Percentiles rank a stretch among this genome's conserved stretches.
These are phyloP conservation scores for Pseudochromis fuscus DNA, from an alignment of 2,797 vertebrate species.

Conservation along the genomic window DNA sequence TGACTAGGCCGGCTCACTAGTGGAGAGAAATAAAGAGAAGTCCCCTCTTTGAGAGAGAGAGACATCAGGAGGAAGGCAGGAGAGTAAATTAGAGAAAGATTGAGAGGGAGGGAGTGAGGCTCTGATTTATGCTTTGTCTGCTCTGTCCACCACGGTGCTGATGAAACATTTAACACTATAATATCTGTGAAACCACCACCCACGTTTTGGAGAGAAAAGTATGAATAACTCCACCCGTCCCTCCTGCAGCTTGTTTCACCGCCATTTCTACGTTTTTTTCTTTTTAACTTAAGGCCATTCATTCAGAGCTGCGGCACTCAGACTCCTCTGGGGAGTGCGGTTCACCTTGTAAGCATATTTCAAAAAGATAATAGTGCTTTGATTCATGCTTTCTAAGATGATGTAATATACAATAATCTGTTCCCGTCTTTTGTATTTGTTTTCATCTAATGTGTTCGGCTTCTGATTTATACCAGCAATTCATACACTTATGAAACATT, in stretches of 20 bases:
- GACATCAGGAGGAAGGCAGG: slow-evolving; percentile 8
- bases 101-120: too few relatives aligned
- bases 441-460: slow-evolving; percentile 31
- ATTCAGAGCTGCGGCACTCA: slow-evolving; percentile 10
- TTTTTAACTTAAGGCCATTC: background rate
- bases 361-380: slow-evolving; percentile 41
- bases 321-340: background rate
- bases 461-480: slow-evolving; percentile 43
- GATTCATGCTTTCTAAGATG: slow-evolving; percentile 39
- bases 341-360: slow-evolving; percentile 31
- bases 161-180: slow-evolving; percentile 71
- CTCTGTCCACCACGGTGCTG: slow-evolving; percentile 43
- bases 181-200: slow-evolving; percentile 44
- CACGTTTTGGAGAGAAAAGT: background rate
- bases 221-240: background rate
- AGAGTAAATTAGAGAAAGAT: slow-evolving; percentile 53
- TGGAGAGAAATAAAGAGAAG: slow-evolving; percentile 71
- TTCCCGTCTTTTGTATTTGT: slow-evolving; percentile 36
- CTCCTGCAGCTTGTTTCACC: background rate
- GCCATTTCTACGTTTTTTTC: background rate
- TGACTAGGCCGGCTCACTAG: slow-evolving; percentile 67
- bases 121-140: slow-evolving; percentile 58
- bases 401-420: slow-evolving; percentile 50
- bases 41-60: slow-evolving; percentile 34
- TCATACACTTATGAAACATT: slow-evolving; percentile 3